phyloP scores from a whole-genome alignment of 2,797 vertebrate genomes.

The Eidolon dupreanum region DNA sequence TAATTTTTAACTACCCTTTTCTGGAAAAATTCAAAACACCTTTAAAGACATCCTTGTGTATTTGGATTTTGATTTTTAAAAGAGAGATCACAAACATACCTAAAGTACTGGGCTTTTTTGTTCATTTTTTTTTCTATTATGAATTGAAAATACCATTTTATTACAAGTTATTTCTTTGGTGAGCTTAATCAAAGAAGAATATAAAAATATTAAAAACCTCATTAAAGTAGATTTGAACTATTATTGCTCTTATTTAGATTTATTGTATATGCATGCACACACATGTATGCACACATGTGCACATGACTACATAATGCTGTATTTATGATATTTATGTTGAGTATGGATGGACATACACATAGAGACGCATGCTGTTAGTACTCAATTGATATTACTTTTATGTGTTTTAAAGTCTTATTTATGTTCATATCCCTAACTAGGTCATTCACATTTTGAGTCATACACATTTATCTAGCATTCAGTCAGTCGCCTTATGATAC shows the following conservation, averaged over 20 bases:
- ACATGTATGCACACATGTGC: no score
- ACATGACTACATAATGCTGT: neutral
- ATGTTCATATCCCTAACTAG: neutral
- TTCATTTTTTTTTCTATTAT: neutral
- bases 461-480: neutral
- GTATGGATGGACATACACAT: neutral
- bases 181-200: conserved; percentile 18
- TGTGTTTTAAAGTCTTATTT: neutral
- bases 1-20: neutral
- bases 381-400: neutral
- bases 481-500: neutral
- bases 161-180: neutral
- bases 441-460: neutral
- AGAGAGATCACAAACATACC: neutral
- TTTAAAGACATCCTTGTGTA: neutral
- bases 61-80: neutral
- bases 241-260: neutral
- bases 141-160: neutral
- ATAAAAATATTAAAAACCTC: neutral
- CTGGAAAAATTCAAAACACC: neutral
- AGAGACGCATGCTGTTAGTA: neutral
- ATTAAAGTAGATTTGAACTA: neutral
- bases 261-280: neutral
- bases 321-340: neutral
- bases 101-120: neutral